Conservation (phyloP, 2,797 vertebrate genomes). For the Potorous gilbertii region DNA sequence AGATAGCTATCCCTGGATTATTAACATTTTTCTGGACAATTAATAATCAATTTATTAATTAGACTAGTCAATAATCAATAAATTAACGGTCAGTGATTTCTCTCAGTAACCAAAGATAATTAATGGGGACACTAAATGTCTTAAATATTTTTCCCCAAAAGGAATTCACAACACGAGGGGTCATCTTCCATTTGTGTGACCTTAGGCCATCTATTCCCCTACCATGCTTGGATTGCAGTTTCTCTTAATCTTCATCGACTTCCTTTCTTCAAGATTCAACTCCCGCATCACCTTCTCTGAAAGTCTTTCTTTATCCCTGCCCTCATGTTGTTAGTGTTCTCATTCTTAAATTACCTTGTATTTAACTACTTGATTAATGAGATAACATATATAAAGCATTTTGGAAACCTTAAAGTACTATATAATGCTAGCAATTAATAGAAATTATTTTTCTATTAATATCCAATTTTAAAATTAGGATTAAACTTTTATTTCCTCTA, state of each 20-base stretch:
- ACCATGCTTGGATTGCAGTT: background rate
- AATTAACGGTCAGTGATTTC: background rate
- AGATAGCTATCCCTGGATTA: background rate
- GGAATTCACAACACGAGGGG: background rate
- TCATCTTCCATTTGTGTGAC: background rate
- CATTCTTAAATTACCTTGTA: background rate
- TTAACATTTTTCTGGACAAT: background rate
- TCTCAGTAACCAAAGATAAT: background rate
- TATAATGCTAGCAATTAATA: background rate
- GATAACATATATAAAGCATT: background rate
- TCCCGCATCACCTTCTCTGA: background rate
- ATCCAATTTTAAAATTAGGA: background rate
- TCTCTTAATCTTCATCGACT: background rate
- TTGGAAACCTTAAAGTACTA: background rate
- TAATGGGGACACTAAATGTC: background rate
- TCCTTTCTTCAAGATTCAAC: background rate
- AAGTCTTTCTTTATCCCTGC: background rate
- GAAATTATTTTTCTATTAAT: background rate
- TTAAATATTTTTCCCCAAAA: background rate
- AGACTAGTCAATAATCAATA: background rate
- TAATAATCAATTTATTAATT: background rate
- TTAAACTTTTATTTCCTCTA: background rate
- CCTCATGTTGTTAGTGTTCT: background rate
- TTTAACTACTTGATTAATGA: background rate
- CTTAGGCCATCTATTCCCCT: background rate